Conservation (phyloP, 2,888 invertebrate genomes). For the Calameuta pallipes region DNA sequence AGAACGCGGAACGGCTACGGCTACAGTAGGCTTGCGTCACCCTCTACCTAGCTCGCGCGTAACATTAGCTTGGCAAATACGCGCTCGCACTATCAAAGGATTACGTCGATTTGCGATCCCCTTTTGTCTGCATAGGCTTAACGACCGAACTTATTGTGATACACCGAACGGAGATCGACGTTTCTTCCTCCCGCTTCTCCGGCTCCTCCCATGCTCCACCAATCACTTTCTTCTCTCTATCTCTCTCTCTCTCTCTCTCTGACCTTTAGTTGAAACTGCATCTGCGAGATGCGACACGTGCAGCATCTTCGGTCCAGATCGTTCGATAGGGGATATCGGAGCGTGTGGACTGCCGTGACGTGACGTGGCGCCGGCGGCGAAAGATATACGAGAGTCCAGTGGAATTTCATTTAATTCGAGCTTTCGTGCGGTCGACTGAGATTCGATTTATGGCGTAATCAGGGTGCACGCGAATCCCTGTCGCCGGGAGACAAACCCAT, state of each 20-base stretch:
- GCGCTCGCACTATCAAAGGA: constrained; percentile 40
- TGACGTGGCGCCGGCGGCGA: constrained; percentile 41
- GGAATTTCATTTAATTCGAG: constrained; percentile 62
- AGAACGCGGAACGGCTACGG: not conserved
- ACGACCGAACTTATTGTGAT: constrained; percentile 1
- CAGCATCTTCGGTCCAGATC: constrained; percentile 6
- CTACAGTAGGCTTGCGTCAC: too few relatives aligned
- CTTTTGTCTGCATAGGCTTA: constrained; percentile 15
- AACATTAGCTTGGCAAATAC: constrained; percentile 50
- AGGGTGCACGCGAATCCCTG: constrained; percentile 37
- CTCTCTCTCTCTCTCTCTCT: too few relatives aligned
- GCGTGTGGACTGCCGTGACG: constrained; percentile 13
- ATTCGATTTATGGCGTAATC: constrained; percentile 63
- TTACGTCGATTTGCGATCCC: constrained; percentile 25
- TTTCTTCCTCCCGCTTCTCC: not conserved
- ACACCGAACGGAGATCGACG: not conserved
- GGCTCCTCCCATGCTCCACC: not conserved
- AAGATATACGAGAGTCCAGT: constrained; percentile 59
- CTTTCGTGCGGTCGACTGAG: constrained; percentile 56
- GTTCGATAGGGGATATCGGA: not conserved
- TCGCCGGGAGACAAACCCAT: constrained; percentile 10
- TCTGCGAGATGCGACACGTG: too few relatives aligned
- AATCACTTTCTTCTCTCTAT: not conserved
- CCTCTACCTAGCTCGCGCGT: constrained; percentile 26
- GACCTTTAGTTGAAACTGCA: too few relatives aligned